Percentiles rank a stretch among this genome's conserved stretches.
Evolutionary conservation across 2,113 vertebrate genomes (phyloP).

Genomic region (Laticauda colubrina): DNA sequence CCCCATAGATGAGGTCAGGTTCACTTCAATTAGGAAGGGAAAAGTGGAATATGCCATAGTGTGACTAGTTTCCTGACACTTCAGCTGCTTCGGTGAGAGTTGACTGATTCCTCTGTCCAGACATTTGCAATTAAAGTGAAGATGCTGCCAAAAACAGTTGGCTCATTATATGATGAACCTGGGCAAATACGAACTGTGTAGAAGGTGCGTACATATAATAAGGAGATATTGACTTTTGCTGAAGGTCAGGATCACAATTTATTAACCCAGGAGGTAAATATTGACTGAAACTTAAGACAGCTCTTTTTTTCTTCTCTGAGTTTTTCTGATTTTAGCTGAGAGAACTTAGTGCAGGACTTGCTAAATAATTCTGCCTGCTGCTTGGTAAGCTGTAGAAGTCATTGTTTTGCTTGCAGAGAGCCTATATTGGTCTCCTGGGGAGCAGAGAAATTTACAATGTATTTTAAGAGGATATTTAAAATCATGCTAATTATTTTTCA

Average conservation of each 20-base stretch:
- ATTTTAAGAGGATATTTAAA: slow-evolving; percentile 66
- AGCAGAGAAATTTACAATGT: slow-evolving; percentile 35
- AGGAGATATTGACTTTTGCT: slow-evolving; percentile 67
- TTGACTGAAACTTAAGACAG: slow-evolving; percentile 70
- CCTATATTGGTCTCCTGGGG: slow-evolving; percentile 54
- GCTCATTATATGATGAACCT: slow-evolving; percentile 61
- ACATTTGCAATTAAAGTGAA: slow-evolving; percentile 58
- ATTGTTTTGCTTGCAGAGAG: slow-evolving; percentile 44
- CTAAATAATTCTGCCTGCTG: slow-evolving; percentile 59
- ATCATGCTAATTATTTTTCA: slow-evolving; percentile 59
- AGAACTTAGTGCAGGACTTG: slow-evolving; percentile 45
- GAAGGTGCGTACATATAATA: slow-evolving; percentile 59
- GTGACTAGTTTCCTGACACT: slow-evolving; percentile 44
- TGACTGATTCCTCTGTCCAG: slow-evolving; percentile 56
- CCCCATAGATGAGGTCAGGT: slow-evolving; percentile 31
- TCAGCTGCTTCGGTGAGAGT: slow-evolving; percentile 47
- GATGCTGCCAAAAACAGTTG: slow-evolving; percentile 59
- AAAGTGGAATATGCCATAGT: slow-evolving; percentile 40
- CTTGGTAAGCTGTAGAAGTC: slow-evolving; percentile 45
- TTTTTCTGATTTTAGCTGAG: slow-evolving; percentile 8
- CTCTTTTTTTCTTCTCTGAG: slow-evolving; percentile 26
- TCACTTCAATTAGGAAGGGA: slow-evolving; percentile 45
- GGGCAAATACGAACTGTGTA: slow-evolving; percentile 58
- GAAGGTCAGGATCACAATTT: slow-evolving; percentile 69
- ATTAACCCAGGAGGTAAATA: slow-evolving; percentile 73